These are phyloP conservation scores for Cavia aperea DNA, from an alignment of 2,113 vertebrate species.

Conservation along the genomic window DNA sequence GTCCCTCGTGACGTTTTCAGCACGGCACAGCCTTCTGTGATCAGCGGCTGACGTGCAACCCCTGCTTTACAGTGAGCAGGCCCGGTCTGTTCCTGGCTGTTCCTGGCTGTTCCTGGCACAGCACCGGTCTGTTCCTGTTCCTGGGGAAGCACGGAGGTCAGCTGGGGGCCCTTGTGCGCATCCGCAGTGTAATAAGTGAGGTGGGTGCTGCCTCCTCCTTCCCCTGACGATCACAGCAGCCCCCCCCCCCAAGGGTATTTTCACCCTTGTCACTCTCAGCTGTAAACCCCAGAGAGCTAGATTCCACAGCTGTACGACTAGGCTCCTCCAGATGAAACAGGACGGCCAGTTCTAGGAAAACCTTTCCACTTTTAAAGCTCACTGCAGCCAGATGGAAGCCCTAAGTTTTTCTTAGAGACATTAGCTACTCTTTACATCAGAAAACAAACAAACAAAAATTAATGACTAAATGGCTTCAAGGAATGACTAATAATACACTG, in stretches of 20 bases:
- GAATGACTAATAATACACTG: not conserved
- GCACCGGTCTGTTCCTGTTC: not conserved
- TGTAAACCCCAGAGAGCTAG: not conserved
- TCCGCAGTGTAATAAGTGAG: not conserved
- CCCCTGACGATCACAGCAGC: not conserved
- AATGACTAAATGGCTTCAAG: not conserved
- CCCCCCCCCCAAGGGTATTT: not conserved
- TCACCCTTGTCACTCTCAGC: not conserved
- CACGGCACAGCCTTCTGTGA: not conserved
- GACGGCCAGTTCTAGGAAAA: not conserved
- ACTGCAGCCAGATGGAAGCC: not conserved
- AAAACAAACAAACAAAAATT: not conserved
- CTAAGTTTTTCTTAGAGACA: not conserved
- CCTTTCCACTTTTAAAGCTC: not conserved
- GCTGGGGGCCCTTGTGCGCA: not conserved
- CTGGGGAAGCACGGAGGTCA: not conserved
- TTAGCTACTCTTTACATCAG: not conserved
- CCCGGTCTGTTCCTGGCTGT: not conserved
- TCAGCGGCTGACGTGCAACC: not conserved
- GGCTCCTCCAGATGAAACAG: not conserved
- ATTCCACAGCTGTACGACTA: not conserved
- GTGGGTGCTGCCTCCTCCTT: not conserved
- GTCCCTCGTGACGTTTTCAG: not conserved
- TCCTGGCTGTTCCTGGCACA: not conserved
- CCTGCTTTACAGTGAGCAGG: not conserved